Percentiles rank a stretch among this genome's conserved stretches.
Conservation (phyloP, 2,113 vertebrate genomes). For the Gallinago media region DNA sequence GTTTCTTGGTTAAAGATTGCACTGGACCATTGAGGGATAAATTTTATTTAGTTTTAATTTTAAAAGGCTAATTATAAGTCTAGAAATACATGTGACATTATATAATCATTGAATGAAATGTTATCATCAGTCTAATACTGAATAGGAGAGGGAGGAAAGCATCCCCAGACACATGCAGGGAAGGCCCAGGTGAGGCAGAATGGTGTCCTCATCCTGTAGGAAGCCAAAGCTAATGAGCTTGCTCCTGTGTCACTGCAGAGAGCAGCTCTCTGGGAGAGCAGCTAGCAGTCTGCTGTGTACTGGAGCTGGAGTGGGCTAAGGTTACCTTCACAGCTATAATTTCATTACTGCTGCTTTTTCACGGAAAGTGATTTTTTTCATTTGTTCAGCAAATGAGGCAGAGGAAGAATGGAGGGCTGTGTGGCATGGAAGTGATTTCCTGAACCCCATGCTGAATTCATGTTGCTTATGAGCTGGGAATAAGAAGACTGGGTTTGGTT, state of each 20-base stretch:
- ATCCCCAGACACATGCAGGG: background rate
- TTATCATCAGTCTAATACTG: background rate
- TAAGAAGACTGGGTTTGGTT: background rate
- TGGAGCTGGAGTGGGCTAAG: background rate
- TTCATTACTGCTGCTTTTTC: slow-evolving; percentile 41
- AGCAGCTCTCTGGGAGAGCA: background rate
- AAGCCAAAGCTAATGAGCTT: background rate
- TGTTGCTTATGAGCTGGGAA: background rate
- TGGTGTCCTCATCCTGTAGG: background rate
- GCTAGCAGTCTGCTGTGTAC: background rate
- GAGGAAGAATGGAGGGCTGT: background rate
- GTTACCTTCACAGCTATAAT: slow-evolving; percentile 43
- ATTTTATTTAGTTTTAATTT: background rate
- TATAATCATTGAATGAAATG: background rate
- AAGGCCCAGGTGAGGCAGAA: background rate
- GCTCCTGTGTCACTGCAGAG: background rate
- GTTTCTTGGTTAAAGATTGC: background rate
- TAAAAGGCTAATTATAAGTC: background rate
- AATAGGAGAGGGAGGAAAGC: background rate
- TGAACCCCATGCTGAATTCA: background rate
- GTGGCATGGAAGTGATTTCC: slow-evolving; percentile 42
- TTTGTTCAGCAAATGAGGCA: slow-evolving; percentile 46
- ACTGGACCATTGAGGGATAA: background rate
- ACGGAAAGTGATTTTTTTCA: slow-evolving; percentile 35
- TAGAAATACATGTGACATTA: background rate